Conservation (phyloP, 1,140 invertebrate genomes). For the Trachymyrmex septentrionalis region DNA sequence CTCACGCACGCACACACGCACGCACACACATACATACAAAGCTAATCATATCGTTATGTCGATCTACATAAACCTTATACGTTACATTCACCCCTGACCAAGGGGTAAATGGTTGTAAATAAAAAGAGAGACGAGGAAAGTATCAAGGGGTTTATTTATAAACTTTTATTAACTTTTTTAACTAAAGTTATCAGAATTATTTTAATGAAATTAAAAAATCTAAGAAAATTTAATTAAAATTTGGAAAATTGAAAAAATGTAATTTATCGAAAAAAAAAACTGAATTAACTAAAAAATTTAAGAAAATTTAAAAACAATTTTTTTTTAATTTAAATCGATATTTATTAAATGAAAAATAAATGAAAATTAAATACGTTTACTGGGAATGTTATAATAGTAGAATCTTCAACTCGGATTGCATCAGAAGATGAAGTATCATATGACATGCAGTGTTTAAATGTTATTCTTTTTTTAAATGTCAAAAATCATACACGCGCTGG, state of each 20-base stretch:
- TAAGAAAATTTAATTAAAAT: neutral
- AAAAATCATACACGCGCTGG: neutral
- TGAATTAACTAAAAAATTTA: neutral
- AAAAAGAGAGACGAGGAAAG: neutral
- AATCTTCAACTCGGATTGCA: neutral
- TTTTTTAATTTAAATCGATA: neutral
- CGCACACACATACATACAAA: no score
- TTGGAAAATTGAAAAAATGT: neutral
- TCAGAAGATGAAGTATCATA: neutral
- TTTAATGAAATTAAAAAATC: neutral
- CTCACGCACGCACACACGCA: no score
- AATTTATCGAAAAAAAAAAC: neutral
- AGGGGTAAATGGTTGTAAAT: conserved; percentile 1
- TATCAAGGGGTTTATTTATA: neutral
- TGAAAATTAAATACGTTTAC: conserved; percentile 6
- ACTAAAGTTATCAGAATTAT: neutral
- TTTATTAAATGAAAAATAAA: neutral
- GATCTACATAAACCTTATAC: conserved; percentile 26
- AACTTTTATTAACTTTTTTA: neutral
- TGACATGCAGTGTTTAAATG: neutral
- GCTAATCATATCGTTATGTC: conserved; percentile 17
- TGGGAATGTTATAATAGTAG: neutral
- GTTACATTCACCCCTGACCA: neutral
- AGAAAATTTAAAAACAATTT: neutral
- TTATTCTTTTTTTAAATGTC: neutral